Conservation (phyloP, 1,140 invertebrate species). For the Kradibia gibbosae region DNA sequence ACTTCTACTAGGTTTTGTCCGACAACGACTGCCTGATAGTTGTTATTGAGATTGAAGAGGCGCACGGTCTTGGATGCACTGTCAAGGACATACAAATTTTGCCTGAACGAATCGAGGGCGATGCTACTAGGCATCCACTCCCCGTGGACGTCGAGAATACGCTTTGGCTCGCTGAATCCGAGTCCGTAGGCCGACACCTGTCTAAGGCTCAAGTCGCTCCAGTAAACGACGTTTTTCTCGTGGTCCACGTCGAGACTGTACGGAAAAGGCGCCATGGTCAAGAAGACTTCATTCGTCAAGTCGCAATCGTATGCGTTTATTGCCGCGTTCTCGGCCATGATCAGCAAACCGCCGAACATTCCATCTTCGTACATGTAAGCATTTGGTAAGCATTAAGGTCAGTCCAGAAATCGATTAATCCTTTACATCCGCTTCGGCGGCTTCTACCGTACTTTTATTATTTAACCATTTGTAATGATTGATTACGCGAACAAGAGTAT, state of each 20-base stretch:
- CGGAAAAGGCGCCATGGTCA: background rate
- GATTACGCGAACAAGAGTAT: no score
- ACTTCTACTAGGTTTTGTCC: background rate
- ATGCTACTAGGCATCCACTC: constrained; percentile 11
- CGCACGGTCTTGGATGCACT: background rate
- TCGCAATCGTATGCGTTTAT: background rate
- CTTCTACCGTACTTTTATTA: no score
- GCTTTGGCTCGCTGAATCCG: background rate
- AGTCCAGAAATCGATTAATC: no score
- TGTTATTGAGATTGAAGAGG: background rate
- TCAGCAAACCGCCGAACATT: background rate
- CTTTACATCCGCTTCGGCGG: no score
- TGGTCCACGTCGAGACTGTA: background rate
- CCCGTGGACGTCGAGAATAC: background rate
- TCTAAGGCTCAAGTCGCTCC: background rate
- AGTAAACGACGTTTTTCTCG: background rate
- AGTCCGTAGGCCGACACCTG: background rate
- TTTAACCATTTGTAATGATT: no score
- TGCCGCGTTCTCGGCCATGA: background rate
- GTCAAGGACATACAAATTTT: constrained; percentile 30
- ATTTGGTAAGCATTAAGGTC: no score
- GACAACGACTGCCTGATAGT: background rate
- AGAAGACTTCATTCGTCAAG: background rate
- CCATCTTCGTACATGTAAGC: background rate
- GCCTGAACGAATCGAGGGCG: background rate